These are phyloP conservation scores for Spisula solida DNA, from an alignment of 2,888 invertebrate species.

Conservation along the genomic window DNA sequence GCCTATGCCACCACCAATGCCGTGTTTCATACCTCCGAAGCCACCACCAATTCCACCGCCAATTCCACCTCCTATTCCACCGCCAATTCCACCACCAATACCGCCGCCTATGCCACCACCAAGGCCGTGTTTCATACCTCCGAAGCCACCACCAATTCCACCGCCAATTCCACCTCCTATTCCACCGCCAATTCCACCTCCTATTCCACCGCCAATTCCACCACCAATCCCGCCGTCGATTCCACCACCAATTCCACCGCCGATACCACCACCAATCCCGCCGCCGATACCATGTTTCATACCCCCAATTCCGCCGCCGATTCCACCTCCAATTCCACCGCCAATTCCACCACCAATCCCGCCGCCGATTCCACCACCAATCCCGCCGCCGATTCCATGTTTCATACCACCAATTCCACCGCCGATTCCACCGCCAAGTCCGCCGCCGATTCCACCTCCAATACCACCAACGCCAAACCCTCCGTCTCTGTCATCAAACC, in stretches of 20 bases:
- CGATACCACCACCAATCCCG: background rate
- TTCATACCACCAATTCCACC: background rate
- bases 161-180: background rate
- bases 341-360: background rate
- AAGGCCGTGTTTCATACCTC: background rate
- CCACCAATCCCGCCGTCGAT: background rate
- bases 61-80: background rate
- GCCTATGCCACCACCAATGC: background rate
- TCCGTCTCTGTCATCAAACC: conserved; percentile 9
- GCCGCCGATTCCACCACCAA: background rate
- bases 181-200: conserved; percentile 6
- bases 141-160: background rate
- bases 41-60: conserved; percentile 20
- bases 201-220: background rate
- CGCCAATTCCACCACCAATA: conserved; percentile 16
- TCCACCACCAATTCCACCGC: background rate
- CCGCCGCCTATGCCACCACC: conserved; percentile 24
- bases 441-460: background rate
- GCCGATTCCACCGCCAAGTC: conserved; percentile 5
- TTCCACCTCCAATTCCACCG: conserved; percentile 5
- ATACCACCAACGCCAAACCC: conserved; percentile 11
- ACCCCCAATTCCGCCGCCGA: background rate
- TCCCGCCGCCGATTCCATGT: background rate
- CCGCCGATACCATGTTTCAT: background rate
- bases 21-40: background rate